These are phyloP conservation scores for Mnemiopsis leidyi DNA, from an alignment of 37 sponge, comb jelly and placozoan genomes.

Conservation along the genomic window DNA sequence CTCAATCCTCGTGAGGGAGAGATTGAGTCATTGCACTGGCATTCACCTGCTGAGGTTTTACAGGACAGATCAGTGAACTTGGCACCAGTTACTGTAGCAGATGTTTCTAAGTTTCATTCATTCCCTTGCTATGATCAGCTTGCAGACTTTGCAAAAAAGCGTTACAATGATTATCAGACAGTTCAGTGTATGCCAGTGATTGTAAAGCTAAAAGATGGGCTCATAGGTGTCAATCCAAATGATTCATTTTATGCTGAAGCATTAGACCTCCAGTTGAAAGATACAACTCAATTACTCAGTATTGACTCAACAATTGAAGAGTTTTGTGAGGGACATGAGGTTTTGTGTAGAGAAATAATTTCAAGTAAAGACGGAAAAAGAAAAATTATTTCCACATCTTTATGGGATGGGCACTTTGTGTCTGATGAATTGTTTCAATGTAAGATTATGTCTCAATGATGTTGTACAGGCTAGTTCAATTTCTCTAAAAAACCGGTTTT, in stretches of 20 bases:
- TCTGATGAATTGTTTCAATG: not conserved
- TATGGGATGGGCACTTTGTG: not conserved
- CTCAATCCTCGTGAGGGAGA: slow-evolving; percentile 7
- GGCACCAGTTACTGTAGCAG: not conserved
- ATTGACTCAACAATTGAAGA: not conserved
- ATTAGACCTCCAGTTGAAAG: not conserved
- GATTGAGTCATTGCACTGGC: slow-evolving; percentile 23
- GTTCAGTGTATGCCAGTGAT: not conserved
- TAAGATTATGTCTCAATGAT: not conserved
- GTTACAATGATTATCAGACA: not conserved
- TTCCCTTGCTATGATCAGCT: not conserved
- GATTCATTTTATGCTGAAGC: slow-evolving; percentile 13
- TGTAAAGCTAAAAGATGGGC: not conserved
- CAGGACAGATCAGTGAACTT: not conserved
- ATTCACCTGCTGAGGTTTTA: slow-evolving; percentile 7
- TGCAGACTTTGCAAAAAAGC: not conserved
- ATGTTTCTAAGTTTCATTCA: not conserved
- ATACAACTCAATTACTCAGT: not conserved
- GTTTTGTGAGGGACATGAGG: not conserved
- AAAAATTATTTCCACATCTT: not conserved
- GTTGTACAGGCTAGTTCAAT: too few relatives aligned
- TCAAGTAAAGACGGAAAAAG: not conserved
- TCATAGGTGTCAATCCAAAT: not conserved
- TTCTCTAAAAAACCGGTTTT: too few relatives aligned
- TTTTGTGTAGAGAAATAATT: not conserved